Conservation (phyloP, 2,113 vertebrate genomes). For the Cebus imitator region DNA sequence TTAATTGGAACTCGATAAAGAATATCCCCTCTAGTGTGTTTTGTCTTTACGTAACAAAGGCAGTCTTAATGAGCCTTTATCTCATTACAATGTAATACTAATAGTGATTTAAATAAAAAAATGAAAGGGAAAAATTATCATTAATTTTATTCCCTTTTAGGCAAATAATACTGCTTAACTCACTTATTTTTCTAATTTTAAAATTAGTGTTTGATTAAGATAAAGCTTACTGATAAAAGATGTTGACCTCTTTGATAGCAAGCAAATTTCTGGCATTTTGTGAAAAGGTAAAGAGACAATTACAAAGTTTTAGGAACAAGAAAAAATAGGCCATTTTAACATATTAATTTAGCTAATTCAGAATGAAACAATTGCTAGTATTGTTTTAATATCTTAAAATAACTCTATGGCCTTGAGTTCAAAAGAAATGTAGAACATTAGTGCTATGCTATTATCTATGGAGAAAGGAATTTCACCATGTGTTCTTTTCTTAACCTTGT, state of each 20-base stretch:
- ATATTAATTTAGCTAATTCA: constrained; percentile 32
- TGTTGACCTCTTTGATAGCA: constrained; percentile 60
- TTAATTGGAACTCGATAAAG: constrained; percentile 62
- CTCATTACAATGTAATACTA: constrained; percentile 50
- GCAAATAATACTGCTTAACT: constrained; percentile 41
- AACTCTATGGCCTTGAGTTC: not conserved
- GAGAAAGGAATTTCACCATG: not conserved
- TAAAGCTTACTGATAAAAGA: constrained; percentile 48
- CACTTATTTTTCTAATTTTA: constrained; percentile 60
- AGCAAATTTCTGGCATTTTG: constrained; percentile 62
- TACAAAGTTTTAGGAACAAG: constrained; percentile 5
- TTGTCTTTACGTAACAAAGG: constrained; percentile 74
- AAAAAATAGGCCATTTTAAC: constrained; percentile 43
- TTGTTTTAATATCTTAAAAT: constrained; percentile 41
- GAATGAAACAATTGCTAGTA: not conserved
- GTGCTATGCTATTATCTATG: not conserved
- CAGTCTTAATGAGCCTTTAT: constrained; percentile 69
- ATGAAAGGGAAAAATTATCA: constrained; percentile 45
- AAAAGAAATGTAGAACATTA: not conserved
- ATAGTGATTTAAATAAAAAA: constrained; percentile 73
- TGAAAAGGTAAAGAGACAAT: constrained; percentile 22
- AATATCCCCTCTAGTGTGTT: constrained; percentile 51
- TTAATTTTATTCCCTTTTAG: constrained; percentile 59
- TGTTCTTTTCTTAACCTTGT: not conserved
- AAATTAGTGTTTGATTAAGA: constrained; percentile 54